Percentiles rank a stretch among this genome's conserved stretches.
Evolutionary conservation across 2,888 invertebrate species (phyloP).

Genomic region (Tillus elongatus): DNA sequence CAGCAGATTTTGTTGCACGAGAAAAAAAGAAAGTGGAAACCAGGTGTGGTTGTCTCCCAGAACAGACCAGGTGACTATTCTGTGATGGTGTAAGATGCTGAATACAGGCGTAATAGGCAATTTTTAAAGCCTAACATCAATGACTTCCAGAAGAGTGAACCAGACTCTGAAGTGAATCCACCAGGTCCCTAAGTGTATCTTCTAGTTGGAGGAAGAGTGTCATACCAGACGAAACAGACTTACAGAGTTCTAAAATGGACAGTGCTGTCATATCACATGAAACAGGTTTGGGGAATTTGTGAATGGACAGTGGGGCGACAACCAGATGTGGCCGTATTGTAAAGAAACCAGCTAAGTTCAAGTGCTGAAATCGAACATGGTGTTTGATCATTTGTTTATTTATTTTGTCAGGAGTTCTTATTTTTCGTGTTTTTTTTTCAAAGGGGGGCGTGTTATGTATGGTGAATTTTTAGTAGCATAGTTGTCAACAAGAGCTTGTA

Average conservation of each 20-base stretch:
- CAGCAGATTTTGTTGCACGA: background rate
- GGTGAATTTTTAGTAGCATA: no score
- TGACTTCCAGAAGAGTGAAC: background rate
- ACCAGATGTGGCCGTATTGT: background rate
- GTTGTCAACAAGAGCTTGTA: no score
- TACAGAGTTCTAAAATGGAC: background rate
- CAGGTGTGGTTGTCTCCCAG: background rate
- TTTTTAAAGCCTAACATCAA: background rate
- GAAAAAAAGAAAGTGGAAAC: conserved; percentile 2
- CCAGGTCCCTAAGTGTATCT: background rate
- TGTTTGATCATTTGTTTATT: background rate
- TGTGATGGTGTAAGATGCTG: background rate
- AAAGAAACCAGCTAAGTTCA: background rate
- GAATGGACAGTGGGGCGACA: background rate
- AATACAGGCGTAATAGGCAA: background rate
- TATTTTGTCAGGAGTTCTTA: background rate
- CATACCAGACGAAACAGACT: background rate
- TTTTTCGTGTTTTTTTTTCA: background rate
- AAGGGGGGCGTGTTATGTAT: conserved; percentile 4
- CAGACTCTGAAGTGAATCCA: conserved; percentile 1
- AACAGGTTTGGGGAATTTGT: background rate
- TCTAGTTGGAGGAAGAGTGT: background rate
- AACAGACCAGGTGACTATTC: conserved; percentile 2
- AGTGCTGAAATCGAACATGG: background rate
- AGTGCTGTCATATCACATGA: no score